phyloP scores from a whole-genome alignment of 2,888 invertebrate genomes.

The Prosopocoilus inquinatus region DNA sequence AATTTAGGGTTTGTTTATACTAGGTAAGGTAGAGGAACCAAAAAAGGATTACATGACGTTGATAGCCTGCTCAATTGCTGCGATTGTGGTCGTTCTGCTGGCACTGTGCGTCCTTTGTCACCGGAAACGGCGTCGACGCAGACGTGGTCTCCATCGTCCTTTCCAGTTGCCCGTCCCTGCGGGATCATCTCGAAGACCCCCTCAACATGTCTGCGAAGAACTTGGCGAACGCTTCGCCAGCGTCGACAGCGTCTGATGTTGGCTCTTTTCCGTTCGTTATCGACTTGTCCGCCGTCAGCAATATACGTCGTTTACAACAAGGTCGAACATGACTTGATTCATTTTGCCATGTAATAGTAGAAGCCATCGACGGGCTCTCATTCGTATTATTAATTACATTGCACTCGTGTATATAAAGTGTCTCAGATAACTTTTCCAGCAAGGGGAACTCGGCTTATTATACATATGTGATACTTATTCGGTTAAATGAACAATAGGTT shows the following conservation, averaged over 20 bases:
- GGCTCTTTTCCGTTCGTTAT: constrained; percentile 26
- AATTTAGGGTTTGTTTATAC: not conserved
- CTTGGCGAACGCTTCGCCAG: constrained; percentile 58
- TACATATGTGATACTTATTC: too few relatives aligned
- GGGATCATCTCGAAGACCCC: constrained; percentile 43
- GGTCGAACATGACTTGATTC: constrained; percentile 29
- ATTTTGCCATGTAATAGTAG: too few relatives aligned
- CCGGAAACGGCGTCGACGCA: constrained; percentile 51
- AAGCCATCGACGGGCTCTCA: too few relatives aligned
- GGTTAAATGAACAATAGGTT: too few relatives aligned
- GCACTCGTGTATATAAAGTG: too few relatives aligned
- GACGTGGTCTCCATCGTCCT: constrained; percentile 51
- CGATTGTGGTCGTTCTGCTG: constrained; percentile 51
- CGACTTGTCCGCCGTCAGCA: constrained; percentile 40
- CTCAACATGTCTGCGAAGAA: constrained; percentile 57
- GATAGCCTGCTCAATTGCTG: constrained; percentile 46
- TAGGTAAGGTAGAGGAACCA: constrained; percentile 45
- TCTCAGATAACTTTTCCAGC: too few relatives aligned
- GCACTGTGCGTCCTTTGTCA: constrained; percentile 57
- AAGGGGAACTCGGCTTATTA: too few relatives aligned
- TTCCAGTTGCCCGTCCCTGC: constrained; percentile 47
- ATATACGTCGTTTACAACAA: constrained; percentile 37
- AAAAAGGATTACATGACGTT: constrained; percentile 43
- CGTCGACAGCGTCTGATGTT: constrained; percentile 58
- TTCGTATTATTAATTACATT: too few relatives aligned